Base-by-base conservation (phyloP, 2,888 invertebrate species). In the Panzeria rudis region DNA sequence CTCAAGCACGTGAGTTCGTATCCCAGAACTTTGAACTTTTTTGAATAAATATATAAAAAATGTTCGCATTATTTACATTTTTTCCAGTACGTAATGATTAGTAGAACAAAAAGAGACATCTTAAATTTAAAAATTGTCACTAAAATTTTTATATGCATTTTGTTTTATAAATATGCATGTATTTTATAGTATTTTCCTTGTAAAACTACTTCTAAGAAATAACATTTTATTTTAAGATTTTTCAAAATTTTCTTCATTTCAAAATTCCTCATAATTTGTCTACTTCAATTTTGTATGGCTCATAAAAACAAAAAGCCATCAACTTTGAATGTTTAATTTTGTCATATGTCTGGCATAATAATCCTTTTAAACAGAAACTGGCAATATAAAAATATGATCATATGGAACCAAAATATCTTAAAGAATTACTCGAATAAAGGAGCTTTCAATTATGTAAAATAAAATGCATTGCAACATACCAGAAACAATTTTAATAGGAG, bases 301-400 rank as follows among this genome's bases (percentile, higher is more conserved):
- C 76, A 77, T 81, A 76, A 80, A 80, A 83, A n/a, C n/a, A n/a
- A n/a, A 64, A 52, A 71, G 71, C 61, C 73, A 56, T 81, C 61
- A 81, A 54, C 56, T 64, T 64, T 23, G 59, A 9, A 20, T 72
- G 35, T 76, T 61, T 54, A 32, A 80, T 69, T 81, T 71, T 82
- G 78, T 85, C 85, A 85, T 64, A 56, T 85, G 85, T 82, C 82
- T 85, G 75, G 75, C 41, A 75, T 66, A 78, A 82, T 85, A 82
- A 73, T 75, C 78, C 73, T 82, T 75, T 75, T 11, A 23, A 52
- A 44, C 32, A 41, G 50, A 41, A 50, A 20, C 41, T 59, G 73
- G 44, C 35, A 66, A 71, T 17, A 59, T 72, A 61, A 83, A 29
- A 77, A 72, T 23, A 61, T n/a, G 25, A 59, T 50, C 56, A 56